These are phyloP conservation scores for Nebria ingens DNA, from an alignment of 1,140 invertebrate species.

Conservation along the genomic window DNA sequence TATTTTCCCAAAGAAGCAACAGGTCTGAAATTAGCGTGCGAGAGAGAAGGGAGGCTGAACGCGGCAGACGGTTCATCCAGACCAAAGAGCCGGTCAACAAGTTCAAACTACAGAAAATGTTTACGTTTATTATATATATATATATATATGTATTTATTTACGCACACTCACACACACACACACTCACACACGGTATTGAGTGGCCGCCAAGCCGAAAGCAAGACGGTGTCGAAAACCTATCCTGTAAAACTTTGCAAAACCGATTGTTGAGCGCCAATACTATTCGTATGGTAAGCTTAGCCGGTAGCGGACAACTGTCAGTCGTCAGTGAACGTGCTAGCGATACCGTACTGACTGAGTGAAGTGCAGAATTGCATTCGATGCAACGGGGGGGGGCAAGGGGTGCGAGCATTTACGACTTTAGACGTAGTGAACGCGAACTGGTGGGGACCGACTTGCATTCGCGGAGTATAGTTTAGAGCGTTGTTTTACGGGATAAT, in stretches of 20 bases:
- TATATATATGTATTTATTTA: too few species aligned
- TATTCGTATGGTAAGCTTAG: not conserved
- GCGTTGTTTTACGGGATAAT: slow-evolving; percentile 32
- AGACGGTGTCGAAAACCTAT: not conserved
- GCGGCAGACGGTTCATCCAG: too few species aligned
- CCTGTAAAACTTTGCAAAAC: not conserved
- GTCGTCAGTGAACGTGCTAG: not conserved
- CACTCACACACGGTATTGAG: not conserved
- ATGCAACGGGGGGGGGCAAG: slow-evolving; percentile 24
- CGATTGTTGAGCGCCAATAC: not conserved
- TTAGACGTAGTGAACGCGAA: slow-evolving; percentile 13
- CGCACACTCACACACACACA: not conserved
- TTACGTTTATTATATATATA: too few species aligned
- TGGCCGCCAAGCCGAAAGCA: not conserved
- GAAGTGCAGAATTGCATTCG: slow-evolving; percentile 28
- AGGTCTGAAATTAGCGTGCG: not conserved
- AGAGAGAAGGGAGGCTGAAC: not conserved
- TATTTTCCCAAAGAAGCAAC: not conserved
- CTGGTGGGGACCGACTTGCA: slow-evolving; percentile 29
- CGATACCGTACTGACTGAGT: slow-evolving; percentile 13
- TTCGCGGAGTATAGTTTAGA: slow-evolving; percentile 33
- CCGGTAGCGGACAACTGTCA: not conserved
- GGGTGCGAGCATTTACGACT: slow-evolving; percentile 31
- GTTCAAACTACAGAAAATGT: too few species aligned
- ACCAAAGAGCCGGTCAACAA: too few species aligned